These are phyloP conservation scores for Lutjanus argentimaculatus DNA, from an alignment of 2,797 vertebrate species.

Conservation along the genomic window DNA sequence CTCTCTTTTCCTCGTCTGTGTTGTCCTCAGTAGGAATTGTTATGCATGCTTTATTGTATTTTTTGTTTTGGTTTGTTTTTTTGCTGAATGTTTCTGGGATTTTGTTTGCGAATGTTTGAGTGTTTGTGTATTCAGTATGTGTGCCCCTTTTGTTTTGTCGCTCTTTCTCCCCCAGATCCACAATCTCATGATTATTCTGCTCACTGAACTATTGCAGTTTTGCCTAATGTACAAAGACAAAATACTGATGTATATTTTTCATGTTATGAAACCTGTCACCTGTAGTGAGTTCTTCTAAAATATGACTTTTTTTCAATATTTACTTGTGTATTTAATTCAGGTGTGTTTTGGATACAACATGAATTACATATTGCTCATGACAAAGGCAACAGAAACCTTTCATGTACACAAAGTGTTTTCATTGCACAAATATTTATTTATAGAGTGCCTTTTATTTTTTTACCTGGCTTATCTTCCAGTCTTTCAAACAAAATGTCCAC, in stretches of 20 bases:
- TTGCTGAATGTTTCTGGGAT: slow-evolving; percentile 83
- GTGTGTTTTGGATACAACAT: slow-evolving; percentile 29
- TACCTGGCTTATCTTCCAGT: background rate
- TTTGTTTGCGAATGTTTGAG: slow-evolving; percentile 74
- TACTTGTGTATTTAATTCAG: slow-evolving; percentile 70
- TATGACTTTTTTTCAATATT: slow-evolving; percentile 96
- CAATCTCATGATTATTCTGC: slow-evolving; percentile 82
- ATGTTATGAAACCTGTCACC: slow-evolving; percentile 98
- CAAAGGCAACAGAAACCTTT: background rate
- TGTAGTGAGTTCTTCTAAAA: slow-evolving; percentile 99
- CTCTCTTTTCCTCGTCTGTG: slow-evolving; percentile 71
- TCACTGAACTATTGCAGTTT: slow-evolving; percentile 87
- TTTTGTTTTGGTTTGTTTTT: slow-evolving; percentile 80
- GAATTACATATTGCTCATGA: background rate
- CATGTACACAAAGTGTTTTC: slow-evolving; percentile 2
- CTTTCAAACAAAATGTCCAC: background rate
- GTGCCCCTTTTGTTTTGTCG: slow-evolving; percentile 63
- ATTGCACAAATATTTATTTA: background rate
- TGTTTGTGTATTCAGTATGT: slow-evolving; percentile 65
- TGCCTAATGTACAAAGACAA: slow-evolving; percentile 97
- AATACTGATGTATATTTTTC: slow-evolving; percentile 99
- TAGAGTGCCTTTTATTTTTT: background rate
- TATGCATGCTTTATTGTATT: slow-evolving; percentile 90
- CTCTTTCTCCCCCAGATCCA: slow-evolving; percentile 58
- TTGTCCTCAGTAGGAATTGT: slow-evolving; percentile 87